Evolutionary conservation across 2,113 vertebrate species (phyloP).

Genomic region (Mastomys natalensis): DNA sequence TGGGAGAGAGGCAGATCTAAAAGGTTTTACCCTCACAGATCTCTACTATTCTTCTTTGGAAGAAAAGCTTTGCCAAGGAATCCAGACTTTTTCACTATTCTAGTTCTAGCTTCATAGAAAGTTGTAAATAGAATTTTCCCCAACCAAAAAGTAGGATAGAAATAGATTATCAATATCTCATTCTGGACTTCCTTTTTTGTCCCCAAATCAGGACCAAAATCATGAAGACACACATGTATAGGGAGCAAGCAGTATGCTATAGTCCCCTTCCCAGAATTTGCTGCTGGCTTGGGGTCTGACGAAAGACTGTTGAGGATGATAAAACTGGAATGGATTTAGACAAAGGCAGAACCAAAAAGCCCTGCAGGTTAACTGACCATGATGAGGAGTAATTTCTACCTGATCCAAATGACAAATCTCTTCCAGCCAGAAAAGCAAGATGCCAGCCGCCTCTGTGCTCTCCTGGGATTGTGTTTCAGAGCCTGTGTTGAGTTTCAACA

Average conservation of each 20-base stretch:
- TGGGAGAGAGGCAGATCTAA: neutral
- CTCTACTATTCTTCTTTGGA: neutral
- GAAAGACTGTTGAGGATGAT: neutral
- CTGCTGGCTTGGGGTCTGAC: neutral
- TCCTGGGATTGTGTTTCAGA: constrained; percentile 5
- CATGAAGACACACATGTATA: neutral
- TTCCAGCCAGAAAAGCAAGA: constrained; percentile 61
- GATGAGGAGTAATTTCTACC: constrained; percentile 42
- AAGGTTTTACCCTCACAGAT: neutral
- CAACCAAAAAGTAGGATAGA: neutral
- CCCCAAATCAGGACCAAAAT: neutral
- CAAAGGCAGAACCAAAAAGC: constrained; percentile 34
- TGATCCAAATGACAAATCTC: constrained; percentile 17
- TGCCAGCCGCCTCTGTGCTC: neutral
- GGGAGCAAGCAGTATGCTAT: fast-evolving
- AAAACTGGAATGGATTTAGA: neutral
- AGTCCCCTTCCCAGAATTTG: neutral
- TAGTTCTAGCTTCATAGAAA: neutral
- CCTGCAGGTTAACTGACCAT: constrained; percentile 57
- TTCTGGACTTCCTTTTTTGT: neutral
- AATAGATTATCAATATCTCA: neutral
- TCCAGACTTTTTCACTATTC: fast-evolving
- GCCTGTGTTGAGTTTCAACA: constrained; percentile 5
- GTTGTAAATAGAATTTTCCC: neutral
- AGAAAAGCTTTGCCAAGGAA: neutral